These are phyloP conservation scores for Furcifer pardalis DNA, from an alignment of 2,797 vertebrate species.

Conservation along the genomic window DNA sequence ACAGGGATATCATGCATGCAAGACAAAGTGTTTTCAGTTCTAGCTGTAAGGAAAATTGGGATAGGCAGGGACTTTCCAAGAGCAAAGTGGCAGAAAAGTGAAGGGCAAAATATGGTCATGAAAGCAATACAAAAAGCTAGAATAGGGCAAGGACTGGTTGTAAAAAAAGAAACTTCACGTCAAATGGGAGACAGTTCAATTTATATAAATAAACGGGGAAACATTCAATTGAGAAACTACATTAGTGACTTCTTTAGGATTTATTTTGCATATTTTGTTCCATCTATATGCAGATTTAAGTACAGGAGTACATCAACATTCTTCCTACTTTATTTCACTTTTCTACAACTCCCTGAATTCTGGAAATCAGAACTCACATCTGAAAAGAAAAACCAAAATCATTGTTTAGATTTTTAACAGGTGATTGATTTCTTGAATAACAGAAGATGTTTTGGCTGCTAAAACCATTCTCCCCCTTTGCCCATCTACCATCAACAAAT, in stretches of 20 bases:
- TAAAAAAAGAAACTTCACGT: no score
- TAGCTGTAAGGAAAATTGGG: conserved; percentile 6
- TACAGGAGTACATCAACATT: background rate
- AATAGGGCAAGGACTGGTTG: no score
- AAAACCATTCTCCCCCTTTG: no score
- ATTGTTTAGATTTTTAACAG: background rate
- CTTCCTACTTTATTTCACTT: background rate
- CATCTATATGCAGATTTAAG: background rate
- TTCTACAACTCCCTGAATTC: background rate
- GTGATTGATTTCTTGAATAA: background rate
- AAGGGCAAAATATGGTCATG: background rate
- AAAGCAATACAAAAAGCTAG: no score
- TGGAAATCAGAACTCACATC: background rate
- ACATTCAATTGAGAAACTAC: background rate
- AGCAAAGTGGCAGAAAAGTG: background rate
- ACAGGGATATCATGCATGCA: conserved; percentile 42
- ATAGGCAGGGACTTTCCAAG: background rate
- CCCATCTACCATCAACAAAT: no score
- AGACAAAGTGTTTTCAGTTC: conserved; percentile 24
- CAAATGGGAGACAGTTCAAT: background rate
- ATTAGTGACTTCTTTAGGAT: background rate
- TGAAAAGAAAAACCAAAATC: background rate
- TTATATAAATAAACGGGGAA: background rate
- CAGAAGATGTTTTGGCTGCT: no score
- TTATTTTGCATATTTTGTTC: background rate